Conservation (phyloP, 1,140 invertebrate species). For the Aphidius gifuensis region DNA sequence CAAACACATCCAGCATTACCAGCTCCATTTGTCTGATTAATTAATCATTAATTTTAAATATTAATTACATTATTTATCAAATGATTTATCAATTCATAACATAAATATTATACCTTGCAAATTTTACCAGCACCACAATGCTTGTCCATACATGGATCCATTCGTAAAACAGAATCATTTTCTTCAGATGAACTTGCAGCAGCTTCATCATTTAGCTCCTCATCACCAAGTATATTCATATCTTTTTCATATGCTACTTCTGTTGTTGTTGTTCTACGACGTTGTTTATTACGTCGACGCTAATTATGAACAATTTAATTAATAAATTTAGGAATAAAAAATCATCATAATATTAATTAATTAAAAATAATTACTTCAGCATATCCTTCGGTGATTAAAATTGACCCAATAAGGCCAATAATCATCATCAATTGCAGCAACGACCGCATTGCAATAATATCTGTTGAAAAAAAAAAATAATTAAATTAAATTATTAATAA, state of each 20-base stretch:
- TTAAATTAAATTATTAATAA: too few relatives aligned
- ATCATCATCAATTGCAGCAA: conserved; percentile 36
- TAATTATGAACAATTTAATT: conserved; percentile 6
- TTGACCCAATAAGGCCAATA: conserved; percentile 30
- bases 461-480: too few relatives aligned
- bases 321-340: not conserved
- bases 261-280: conserved; percentile 40
- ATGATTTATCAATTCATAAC: too few relatives aligned
- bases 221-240: conserved; percentile 45
- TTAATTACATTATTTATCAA: not conserved
- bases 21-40: conserved; percentile 54
- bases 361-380: conserved; percentile 34
- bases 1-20: conserved; percentile 81
- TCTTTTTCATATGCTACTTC: conserved; percentile 41
- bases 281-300: conserved; percentile 30
- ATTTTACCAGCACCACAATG: conserved; percentile 86
- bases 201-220: conserved; percentile 31
- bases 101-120: conserved; percentile 74
- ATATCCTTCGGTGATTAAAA: conserved; percentile 35
- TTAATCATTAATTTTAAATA: conserved; percentile 18
- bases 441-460: conserved; percentile 34
- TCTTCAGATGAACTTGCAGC: conserved; percentile 31
- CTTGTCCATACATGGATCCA: conserved; percentile 79
- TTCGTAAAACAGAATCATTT: conserved; percentile 28
- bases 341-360: not conserved